phyloP scores from a whole-genome alignment of 2,113 vertebrate species.

The Pachycephala philippinensis region DNA sequence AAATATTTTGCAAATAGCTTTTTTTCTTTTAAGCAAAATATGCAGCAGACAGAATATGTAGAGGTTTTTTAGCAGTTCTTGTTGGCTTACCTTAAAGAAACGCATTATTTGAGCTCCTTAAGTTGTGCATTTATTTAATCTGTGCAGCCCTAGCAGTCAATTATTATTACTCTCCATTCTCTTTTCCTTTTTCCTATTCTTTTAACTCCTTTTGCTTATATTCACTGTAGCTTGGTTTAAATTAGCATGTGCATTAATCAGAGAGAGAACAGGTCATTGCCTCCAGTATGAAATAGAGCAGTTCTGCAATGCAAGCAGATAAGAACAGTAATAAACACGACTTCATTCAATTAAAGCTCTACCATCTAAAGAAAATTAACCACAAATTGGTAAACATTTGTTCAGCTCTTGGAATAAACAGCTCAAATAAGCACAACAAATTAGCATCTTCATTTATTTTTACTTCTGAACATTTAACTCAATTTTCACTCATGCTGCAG shows the following conservation, averaged over 20 bases:
- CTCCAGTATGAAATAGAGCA: not conserved
- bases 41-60: not conserved
- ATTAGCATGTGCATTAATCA: not conserved
- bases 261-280: not conserved
- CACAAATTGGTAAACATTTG: conserved; percentile 4
- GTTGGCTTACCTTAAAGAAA: not conserved
- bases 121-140: not conserved
- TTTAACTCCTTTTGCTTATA: not conserved
- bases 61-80: not conserved
- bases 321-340: not conserved
- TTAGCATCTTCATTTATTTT: conserved; percentile 1
- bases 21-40: not conserved
- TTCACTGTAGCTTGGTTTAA: not conserved
- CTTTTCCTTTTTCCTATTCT: not conserved
- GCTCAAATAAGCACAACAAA: not conserved
- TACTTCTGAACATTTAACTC: not conserved
- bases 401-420: not conserved
- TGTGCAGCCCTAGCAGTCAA: not conserved
- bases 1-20: not conserved
- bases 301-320: not conserved
- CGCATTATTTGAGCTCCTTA: not conserved
- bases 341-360: not conserved
- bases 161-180: not conserved
- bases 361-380: conserved; percentile 13
- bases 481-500: not conserved